phyloP scores from a whole-genome alignment of 2,797 vertebrate species.

The Prunella strophiata region DNA sequence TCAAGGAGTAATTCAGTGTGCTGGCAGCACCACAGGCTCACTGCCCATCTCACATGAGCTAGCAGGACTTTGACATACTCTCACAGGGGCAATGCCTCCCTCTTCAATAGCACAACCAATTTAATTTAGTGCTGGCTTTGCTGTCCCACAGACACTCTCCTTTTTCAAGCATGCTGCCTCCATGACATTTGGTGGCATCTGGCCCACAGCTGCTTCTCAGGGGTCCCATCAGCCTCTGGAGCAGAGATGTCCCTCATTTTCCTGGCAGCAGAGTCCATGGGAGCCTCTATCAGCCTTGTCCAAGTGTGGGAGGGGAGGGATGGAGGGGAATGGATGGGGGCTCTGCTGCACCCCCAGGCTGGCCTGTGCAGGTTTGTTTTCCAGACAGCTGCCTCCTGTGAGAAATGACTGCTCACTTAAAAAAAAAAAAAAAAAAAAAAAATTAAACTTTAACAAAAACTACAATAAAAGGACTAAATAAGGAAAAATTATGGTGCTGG shows the following conservation, averaged over 20 bases:
- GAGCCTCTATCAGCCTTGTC: not conserved
- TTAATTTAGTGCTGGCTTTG: not conserved
- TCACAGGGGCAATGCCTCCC: not conserved
- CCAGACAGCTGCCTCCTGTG: not conserved
- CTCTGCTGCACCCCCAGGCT: not conserved
- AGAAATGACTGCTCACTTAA: not conserved
- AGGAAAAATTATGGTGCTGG: not conserved
- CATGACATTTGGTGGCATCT: not conserved
- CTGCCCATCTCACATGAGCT: not conserved
- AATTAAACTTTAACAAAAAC: not conserved
- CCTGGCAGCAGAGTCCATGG: not conserved
- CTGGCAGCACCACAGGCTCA: not conserved
- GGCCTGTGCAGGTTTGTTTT: accelerated
- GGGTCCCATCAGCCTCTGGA: not conserved
- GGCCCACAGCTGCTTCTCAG: not conserved
- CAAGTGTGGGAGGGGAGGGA: not conserved
- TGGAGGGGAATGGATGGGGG: not conserved
- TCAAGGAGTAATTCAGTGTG: not conserved
- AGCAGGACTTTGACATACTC: not conserved
- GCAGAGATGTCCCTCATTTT: not conserved
- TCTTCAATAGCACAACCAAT: not conserved
- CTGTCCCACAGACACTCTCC: not conserved
- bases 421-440: not conserved
- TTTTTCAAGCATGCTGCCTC: accelerated
- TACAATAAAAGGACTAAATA: not conserved